Conservation (phyloP, 2,797 vertebrate species). For the Poeciliopsis presidionis region DNA sequence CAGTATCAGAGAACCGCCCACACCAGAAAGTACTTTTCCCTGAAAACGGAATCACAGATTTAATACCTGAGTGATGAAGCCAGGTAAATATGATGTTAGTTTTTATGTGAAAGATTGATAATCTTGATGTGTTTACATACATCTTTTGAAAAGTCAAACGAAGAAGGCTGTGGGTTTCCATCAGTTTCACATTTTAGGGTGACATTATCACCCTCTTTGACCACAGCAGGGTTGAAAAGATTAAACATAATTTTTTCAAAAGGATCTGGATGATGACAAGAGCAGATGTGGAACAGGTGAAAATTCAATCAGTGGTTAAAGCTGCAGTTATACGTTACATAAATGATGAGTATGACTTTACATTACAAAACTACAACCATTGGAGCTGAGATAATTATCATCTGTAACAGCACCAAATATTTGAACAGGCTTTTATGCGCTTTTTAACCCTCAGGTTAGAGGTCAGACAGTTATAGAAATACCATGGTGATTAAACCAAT, state of each 20-base stretch:
- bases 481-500: background rate
- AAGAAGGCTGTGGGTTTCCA: conserved; percentile 80
- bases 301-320: conserved; percentile 35
- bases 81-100: background rate
- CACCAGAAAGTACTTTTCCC: fast-evolving
- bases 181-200: conserved; percentile 84
- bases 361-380: conserved; percentile 4
- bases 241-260: conserved; percentile 82
- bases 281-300: conserved; percentile 46
- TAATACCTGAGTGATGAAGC: background rate
- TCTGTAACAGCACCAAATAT: background rate
- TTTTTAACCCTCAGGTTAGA: background rate
- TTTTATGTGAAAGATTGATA: background rate
- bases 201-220: conserved; percentile 89
- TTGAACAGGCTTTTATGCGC: background rate
- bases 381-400: background rate
- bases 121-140: conserved; percentile 60
- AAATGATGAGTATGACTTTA: conserved; percentile 31
- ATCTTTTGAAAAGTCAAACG: conserved; percentile 76
- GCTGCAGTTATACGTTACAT: conserved; percentile 19
- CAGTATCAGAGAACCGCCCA: conserved; percentile 56
- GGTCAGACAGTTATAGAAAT: background rate
- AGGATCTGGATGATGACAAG: conserved; percentile 77
- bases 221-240: conserved; percentile 55
- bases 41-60: conserved; percentile 13